Conservation (phyloP, 2,888 invertebrate species). For the Steinernema carpocapsae region DNA sequence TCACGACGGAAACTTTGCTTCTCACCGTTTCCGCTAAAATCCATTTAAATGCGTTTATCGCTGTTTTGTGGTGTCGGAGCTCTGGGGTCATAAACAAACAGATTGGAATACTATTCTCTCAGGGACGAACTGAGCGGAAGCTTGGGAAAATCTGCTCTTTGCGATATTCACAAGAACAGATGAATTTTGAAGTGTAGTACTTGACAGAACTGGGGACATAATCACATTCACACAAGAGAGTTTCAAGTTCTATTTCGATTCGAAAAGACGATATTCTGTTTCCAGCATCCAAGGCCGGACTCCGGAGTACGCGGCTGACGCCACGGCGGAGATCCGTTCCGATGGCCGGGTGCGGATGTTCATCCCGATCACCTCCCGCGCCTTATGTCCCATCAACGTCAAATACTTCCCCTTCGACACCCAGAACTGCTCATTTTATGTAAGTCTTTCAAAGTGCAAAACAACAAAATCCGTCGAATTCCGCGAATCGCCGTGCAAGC, state of each 20-base stretch:
- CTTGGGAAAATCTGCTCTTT: too few species aligned
- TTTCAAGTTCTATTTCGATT: background rate
- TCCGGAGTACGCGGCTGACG: constrained; percentile 63
- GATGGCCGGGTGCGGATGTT: constrained; percentile 65
- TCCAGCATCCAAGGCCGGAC: constrained; percentile 62
- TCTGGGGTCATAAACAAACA: constrained; percentile 32
- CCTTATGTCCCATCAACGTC: constrained; percentile 68
- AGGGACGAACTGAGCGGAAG: too few species aligned
- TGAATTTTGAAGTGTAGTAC: too few species aligned
- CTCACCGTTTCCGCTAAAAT: background rate
- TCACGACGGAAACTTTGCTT: too few species aligned
- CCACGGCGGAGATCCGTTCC: constrained; percentile 58
- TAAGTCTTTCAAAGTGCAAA: constrained; percentile 44
- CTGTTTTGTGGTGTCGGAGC: background rate
- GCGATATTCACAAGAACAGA: too few species aligned
- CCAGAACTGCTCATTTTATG: constrained; percentile 66
- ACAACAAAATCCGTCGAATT: too few species aligned
- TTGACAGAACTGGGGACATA: too few species aligned
- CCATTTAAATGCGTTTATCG: background rate
- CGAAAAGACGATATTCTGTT: too few species aligned
- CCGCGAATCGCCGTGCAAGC: too few species aligned
- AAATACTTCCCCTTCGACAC: constrained; percentile 68
- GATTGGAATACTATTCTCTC: too few species aligned
- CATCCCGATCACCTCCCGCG: constrained; percentile 66
- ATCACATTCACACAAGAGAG: too few species aligned